Conservation (phyloP, 30 jellyfish, hydroid and myxozoan species). For the Aurelia sp. region DNA sequence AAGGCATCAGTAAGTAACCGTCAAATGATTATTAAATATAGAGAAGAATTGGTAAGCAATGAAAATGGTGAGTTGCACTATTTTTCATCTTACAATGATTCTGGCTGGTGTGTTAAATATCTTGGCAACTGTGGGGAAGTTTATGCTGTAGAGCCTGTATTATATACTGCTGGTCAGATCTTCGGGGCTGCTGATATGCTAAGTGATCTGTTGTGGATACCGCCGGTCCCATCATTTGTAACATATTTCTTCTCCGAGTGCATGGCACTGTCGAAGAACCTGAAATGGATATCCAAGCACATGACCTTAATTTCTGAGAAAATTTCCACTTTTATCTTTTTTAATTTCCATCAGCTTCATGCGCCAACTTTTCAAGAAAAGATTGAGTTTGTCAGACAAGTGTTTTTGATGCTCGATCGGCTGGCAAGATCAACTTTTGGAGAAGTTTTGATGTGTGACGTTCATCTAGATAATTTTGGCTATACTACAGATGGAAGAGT, state of each 20-base stretch:
- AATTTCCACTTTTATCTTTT: background rate
- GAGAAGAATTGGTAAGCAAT: background rate
- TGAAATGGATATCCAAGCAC: background rate
- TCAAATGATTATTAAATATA: constrained; percentile 1
- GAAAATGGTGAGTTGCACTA: constrained; percentile 1
- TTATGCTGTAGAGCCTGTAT: constrained; percentile 35
- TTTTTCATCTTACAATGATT: constrained; percentile 6
- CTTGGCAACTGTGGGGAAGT: constrained; percentile 36
- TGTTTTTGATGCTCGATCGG: constrained; percentile 28
- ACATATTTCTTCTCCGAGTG: background rate
- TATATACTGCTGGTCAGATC: constrained; percentile 37
- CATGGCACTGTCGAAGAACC: too few relatives aligned
- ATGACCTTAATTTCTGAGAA: background rate
- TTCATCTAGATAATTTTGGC: constrained; percentile 47
- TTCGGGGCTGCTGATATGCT: constrained; percentile 35
- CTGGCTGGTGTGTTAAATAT: constrained; percentile 27
- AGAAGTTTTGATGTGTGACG: constrained; percentile 21
- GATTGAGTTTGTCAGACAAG: constrained; percentile 7
- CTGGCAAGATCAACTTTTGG: background rate
- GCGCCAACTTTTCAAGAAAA: constrained; percentile 23
- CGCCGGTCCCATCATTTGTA: background rate
- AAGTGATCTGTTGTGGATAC: constrained; percentile 12
- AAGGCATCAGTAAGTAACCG: background rate
- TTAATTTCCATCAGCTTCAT: background rate
- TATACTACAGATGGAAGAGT: background rate